phyloP scores from a whole-genome alignment of 2,113 vertebrate genomes.

The Nymphicus hollandicus region DNA sequence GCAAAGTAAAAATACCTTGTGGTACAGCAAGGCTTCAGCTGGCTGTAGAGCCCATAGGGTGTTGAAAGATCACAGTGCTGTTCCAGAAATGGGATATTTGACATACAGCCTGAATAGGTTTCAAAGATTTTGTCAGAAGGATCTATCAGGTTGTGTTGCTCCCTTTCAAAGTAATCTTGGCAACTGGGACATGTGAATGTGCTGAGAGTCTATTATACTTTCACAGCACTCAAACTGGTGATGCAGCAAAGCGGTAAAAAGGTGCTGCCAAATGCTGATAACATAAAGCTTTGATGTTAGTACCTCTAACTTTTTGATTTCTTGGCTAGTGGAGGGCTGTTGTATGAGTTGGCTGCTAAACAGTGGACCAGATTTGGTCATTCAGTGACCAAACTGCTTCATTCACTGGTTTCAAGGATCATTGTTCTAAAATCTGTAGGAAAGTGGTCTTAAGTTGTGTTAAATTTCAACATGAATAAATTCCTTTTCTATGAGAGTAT shows the following conservation, averaged over 20 bases:
- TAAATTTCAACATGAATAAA: background rate
- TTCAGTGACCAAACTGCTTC: background rate
- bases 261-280: background rate
- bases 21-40: background rate
- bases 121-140: background rate
- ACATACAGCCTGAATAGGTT: background rate
- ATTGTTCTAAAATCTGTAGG: background rate
- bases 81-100: background rate
- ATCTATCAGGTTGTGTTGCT: background rate
- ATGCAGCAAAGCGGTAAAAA: background rate
- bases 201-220: background rate
- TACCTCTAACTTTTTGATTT: background rate
- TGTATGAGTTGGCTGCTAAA: background rate
- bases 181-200: background rate
- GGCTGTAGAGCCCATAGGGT: background rate
- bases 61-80: background rate
- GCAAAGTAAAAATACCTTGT: background rate
- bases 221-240: background rate
- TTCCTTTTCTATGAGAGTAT: background rate
- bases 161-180: background rate
- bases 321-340: background rate
- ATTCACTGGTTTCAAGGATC: background rate
- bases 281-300: background rate
- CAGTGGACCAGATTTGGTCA: background rate
- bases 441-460: background rate